A percentile compares a stretch with the other conserved stretches of the same genome.
Conservation (phyloP, 2,797 vertebrate genomes). For the Hoplostethus mediterraneus region DNA sequence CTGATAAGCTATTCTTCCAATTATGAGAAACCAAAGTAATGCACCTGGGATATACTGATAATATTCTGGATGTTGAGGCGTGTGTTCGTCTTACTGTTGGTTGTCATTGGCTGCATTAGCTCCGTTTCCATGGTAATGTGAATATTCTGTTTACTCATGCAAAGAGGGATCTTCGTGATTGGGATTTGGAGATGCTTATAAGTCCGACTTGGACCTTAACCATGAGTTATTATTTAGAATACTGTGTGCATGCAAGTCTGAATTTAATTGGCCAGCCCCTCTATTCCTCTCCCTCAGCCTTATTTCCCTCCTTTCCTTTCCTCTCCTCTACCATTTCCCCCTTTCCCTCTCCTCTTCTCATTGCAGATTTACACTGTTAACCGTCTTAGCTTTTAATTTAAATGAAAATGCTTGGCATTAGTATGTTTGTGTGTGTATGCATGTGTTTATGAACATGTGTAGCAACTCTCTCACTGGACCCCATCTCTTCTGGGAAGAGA, state of each 20-base stretch:
- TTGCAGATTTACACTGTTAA: conserved; percentile 31
- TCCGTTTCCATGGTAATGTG: conserved; percentile 66
- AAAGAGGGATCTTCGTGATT: conserved; percentile 58
- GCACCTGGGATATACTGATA: background rate
- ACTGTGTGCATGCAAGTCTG: conserved; percentile 37
- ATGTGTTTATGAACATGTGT: background rate
- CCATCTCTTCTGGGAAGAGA: conserved; percentile 32
- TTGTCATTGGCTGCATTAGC: conserved; percentile 41
- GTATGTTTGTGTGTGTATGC: conserved; percentile 18
- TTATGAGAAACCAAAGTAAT: background rate
- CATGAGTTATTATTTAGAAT: conserved; percentile 51
- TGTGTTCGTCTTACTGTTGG: conserved; percentile 15
- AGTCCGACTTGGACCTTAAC: conserved; percentile 56
- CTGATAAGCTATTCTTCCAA: background rate
- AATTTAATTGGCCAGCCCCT: background rate
- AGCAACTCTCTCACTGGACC: conserved; percentile 21
- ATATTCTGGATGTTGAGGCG: background rate
- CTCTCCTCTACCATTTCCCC: background rate
- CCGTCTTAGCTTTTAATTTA: conserved; percentile 31
- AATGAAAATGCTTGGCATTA: conserved; percentile 39
- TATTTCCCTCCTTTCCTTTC: background rate
- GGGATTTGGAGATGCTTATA: conserved; percentile 64
- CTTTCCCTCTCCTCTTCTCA: background rate
- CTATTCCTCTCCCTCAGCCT: background rate
- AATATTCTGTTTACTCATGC: conserved; percentile 58